A percentile compares a stretch with the other conserved stretches of the same genome.
Conservation (phyloP, 2,113 vertebrate species). For the Glaucidium brasilianum region DNA sequence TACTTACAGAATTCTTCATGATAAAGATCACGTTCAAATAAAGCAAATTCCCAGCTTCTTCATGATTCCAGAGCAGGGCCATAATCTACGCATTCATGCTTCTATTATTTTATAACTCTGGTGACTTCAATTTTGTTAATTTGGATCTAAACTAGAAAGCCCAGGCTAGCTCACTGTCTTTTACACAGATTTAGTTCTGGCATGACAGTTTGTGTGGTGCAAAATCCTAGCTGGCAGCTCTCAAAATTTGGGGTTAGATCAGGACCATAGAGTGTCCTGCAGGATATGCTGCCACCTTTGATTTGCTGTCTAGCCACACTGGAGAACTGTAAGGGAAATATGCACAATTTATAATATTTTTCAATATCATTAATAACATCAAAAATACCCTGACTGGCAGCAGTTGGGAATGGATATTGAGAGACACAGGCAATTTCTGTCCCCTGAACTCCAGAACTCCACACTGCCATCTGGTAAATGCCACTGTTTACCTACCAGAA, state of each 20-base stretch:
- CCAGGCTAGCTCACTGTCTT: accelerated
- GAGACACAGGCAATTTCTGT: no score
- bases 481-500: no score
- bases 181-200: not conserved
- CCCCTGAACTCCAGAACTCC: no score
- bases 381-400: no score
- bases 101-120: not conserved
- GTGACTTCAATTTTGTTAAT: not conserved
- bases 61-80: not conserved
- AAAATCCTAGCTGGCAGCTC: not conserved
- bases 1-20: not conserved
- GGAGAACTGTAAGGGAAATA: no score
- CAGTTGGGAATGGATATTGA: no score
- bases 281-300: no score
- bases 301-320: no score
- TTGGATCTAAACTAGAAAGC: not conserved
- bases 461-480: no score
- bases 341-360: no score
- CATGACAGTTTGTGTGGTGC: accelerated
- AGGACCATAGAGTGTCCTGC: not conserved
- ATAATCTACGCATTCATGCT: not conserved
- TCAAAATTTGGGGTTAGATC: not conserved
- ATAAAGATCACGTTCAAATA: not conserved
- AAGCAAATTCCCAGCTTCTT: not conserved
- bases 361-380: no score